Base-by-base conservation (phyloP, 2,888 invertebrate species). In the Tipula helvola region DNA sequence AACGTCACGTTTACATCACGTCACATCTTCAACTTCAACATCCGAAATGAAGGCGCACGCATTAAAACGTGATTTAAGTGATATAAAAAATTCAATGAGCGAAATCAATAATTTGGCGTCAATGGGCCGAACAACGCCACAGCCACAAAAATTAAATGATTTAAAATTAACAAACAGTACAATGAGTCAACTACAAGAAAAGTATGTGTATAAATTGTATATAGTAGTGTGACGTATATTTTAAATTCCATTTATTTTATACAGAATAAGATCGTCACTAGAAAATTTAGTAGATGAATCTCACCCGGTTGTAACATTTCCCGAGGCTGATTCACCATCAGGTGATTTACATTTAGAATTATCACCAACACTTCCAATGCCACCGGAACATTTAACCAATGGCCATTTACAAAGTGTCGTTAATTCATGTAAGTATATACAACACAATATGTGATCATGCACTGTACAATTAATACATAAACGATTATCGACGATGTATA, bases 41-140 rank as follows among this genome's bases (percentile, higher is more conserved):
- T 94, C 95, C 89, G 96, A 96, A 93, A 94, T 95, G 93, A 96
- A 96, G 92, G 95, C 96, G 88, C 95, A 95, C 90, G 95, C 95
- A 87, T 94, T 96, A 92, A 96, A 96, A 92, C 95, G 95, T 88
- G 96, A 96, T 91, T 93, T 97, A 88, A 90, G 88, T 88, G 91
- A 91, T 88, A 91, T 92, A 87, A 95, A 97, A 91, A 96, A 95
- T 90, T 96, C 96, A 90, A 96, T 97, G 91, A 95, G 96, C 88
- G 96, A 97, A 92, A 96, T 97, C 95, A 96, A 96, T 92, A 96
- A 95, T 89, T 92, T 96, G 89, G 90, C 90, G 86, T 18, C 87
- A 39, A 89, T 90, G 88, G 90, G 90, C 86, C 89, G 90, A n/a
- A 47, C 86, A n/a, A 28, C 47, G 13, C 41, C 41, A 86, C 85